A percentile compares a stretch with the other conserved stretches of the same genome.
Conservation (phyloP, 2,888 invertebrate genomes). For the Himalopsyche anomala region DNA sequence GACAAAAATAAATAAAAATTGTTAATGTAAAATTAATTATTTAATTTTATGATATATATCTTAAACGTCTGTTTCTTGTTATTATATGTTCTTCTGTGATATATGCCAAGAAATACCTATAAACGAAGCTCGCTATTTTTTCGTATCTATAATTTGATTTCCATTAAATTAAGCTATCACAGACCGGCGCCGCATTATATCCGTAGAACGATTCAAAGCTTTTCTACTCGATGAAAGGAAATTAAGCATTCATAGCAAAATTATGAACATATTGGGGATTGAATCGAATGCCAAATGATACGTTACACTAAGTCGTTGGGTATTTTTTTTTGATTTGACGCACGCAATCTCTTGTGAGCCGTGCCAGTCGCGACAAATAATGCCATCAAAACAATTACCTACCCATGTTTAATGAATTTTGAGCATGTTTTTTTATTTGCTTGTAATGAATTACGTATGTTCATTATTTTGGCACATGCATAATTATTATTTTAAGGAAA, state of each 20-base stretch:
- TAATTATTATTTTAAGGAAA: too few species aligned
- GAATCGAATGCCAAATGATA: slow-evolving; percentile 29
- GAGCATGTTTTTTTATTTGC: not conserved
- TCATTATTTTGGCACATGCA: not conserved
- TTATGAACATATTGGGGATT: slow-evolving; percentile 14
- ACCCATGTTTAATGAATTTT: not conserved
- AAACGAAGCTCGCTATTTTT: too few species aligned
- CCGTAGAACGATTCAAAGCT: not conserved
- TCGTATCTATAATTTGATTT: not conserved
- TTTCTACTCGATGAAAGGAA: not conserved
- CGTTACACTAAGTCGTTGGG: not conserved
- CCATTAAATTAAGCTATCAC: slow-evolving; percentile 24
- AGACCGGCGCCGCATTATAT: not conserved
- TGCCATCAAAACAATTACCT: not conserved
- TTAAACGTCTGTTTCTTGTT: too few species aligned
- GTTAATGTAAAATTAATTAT: too few species aligned
- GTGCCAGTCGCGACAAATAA: not conserved
- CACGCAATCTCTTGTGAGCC: not conserved
- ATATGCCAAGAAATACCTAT: too few species aligned
- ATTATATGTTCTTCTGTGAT: too few species aligned
- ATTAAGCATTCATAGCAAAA: slow-evolving; percentile 16
- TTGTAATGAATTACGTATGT: not conserved
- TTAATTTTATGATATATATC: too few species aligned
- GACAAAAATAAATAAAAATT: too few species aligned
- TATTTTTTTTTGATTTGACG: slow-evolving; percentile 6